Conservation (phyloP, 2,888 invertebrate species). For the Prosopocoilus inquinatus region DNA sequence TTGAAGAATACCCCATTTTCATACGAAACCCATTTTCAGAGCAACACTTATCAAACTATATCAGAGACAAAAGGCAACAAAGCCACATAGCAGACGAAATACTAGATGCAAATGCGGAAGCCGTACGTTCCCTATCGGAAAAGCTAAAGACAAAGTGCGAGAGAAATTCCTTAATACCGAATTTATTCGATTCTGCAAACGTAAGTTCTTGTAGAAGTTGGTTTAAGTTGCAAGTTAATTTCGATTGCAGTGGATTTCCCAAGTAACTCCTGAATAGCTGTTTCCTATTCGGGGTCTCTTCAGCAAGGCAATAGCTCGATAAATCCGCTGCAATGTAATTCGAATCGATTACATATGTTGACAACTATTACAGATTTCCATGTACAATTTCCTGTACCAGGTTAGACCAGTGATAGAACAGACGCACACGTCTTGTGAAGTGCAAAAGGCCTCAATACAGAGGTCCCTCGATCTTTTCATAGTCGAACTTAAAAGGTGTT, state of each 20-base stretch:
- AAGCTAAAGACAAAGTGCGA: slow-evolving; percentile 1
- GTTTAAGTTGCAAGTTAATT: too few relatives aligned
- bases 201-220: slow-evolving; percentile 1
- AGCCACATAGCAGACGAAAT: not conserved
- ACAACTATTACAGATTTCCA: too few relatives aligned
- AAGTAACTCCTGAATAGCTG: not conserved
- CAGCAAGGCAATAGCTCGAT: too few relatives aligned
- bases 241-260: too few relatives aligned
- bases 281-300: not conserved
- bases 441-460: slow-evolving; percentile 7
- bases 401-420: too few relatives aligned
- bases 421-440: slow-evolving; percentile 1
- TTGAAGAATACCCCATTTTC: too few relatives aligned
- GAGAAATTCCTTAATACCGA: not conserved
- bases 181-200: not conserved
- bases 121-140: not conserved
- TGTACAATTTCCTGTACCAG: too few relatives aligned
- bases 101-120: not conserved
- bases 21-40: too few relatives aligned
- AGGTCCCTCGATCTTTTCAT: slow-evolving; percentile 8
- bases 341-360: too few relatives aligned
- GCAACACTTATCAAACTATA: not conserved
- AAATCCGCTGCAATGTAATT: too few relatives aligned
- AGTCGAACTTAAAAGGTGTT: slow-evolving; percentile 7
- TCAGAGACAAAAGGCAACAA: not conserved